These are phyloP conservation scores for Cosmopolites sordidus DNA, from an alignment of 2,888 invertebrate genomes.

Conservation along the genomic window DNA sequence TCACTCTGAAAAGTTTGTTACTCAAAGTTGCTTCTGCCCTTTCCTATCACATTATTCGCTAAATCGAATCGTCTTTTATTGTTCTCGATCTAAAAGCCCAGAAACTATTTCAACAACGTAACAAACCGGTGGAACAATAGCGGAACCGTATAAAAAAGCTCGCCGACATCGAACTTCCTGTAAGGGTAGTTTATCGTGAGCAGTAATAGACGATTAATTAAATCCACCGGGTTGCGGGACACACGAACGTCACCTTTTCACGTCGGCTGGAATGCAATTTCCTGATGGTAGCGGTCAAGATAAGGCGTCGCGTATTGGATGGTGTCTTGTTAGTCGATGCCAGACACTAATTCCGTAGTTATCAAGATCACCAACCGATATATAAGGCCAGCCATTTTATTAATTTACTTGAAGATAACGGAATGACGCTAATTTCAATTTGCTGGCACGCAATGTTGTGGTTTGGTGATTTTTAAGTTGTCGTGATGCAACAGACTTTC, in stretches of 20 bases:
- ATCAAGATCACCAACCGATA: background rate
- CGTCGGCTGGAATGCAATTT: background rate
- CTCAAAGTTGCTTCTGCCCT: too few species aligned
- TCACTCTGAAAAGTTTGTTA: too few species aligned
- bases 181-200: background rate
- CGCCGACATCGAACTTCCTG: background rate
- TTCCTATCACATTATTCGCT: too few species aligned
- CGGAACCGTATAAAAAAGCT: background rate
- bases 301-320: background rate
- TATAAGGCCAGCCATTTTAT: background rate
- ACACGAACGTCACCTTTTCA: background rate
- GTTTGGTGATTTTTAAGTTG: background rate
- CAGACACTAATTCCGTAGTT: constrained; percentile 9
- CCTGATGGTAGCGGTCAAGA: background rate
- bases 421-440: background rate
- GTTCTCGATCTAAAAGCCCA: background rate
- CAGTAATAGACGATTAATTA: background rate
- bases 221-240: background rate
- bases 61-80: too few species aligned
- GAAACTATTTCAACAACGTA: background rate
- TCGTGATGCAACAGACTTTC: too few species aligned
- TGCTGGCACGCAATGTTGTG: background rate
- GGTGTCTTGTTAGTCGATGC: constrained; percentile 26
- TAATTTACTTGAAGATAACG: background rate
- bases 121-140: background rate